Evolutionary conservation across 1,140 invertebrate genomes (phyloP).

Genomic region (Leptopilina clavipes): DNA sequence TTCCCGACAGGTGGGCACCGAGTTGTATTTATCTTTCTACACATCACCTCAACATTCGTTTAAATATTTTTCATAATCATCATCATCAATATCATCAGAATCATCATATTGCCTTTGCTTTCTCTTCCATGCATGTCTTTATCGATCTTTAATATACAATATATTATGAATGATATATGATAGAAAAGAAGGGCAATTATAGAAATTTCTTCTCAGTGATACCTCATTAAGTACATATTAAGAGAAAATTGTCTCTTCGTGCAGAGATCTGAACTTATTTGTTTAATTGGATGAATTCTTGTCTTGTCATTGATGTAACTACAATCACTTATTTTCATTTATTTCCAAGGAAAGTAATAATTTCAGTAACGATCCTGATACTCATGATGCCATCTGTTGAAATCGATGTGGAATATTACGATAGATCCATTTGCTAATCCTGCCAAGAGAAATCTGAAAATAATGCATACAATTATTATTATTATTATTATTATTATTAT

Average conservation of each 20-base stretch:
- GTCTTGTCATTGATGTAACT: neutral
- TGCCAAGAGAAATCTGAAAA: constrained; percentile 91
- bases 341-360: constrained; percentile 44
- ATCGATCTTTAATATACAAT: neutral
- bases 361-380: constrained; percentile 93
- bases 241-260: neutral
- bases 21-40: constrained; percentile 47
- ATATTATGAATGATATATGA: too few relatives aligned
- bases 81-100: too few relatives aligned
- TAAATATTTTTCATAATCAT: neutral
- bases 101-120: too few relatives aligned
- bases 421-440: constrained; percentile 97
- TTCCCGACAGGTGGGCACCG: too few relatives aligned
- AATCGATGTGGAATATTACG: constrained; percentile 99
- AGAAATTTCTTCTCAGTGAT: neutral
- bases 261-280: constrained; percentile 25
- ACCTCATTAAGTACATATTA: constrained; percentile 10
- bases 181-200: neutral
- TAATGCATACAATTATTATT: too few relatives aligned
- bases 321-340: neutral
- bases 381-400: constrained; percentile 99
- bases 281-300: neutral
- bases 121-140: neutral
- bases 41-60: neutral
- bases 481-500: too few relatives aligned